Conservation (phyloP, 2,113 vertebrate genomes). For the Oreochromis aureus region DNA sequence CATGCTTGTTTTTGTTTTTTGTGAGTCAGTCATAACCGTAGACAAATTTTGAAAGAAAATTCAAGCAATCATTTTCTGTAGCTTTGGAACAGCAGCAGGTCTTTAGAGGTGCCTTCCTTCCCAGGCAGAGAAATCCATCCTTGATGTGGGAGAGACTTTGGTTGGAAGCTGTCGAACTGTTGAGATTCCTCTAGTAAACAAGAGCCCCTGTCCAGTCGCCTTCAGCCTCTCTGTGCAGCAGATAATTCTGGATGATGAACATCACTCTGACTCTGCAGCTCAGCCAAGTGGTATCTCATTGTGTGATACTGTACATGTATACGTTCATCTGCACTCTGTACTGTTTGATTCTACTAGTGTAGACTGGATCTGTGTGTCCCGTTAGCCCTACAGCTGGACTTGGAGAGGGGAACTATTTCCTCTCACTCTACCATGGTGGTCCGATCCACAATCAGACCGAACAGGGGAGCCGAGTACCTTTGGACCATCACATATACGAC, state of each 20-base stretch:
- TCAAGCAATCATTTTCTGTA: neutral
- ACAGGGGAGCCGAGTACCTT: constrained; percentile 63
- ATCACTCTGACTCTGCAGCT: neutral
- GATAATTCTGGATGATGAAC: constrained; percentile 32
- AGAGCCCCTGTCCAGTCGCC: constrained; percentile 76
- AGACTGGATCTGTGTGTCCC: neutral
- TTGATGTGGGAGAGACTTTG: constrained; percentile 79
- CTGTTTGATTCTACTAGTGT: neutral
- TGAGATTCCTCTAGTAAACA: constrained; percentile 78
- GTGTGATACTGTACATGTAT: neutral
- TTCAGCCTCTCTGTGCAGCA: constrained; percentile 80
- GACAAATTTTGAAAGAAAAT: neutral
- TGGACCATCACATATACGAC: constrained; percentile 82
- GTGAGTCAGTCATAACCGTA: neutral
- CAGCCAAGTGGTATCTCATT: constrained; percentile 70
- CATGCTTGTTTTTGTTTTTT: neutral
- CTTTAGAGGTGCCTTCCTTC: neutral
- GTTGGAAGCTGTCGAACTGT: constrained; percentile 72
- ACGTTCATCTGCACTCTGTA: neutral
- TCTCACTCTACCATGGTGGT: constrained; percentile 74
- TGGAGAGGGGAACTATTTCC: constrained; percentile 66
- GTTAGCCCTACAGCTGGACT: constrained; percentile 79
- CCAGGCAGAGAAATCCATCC: constrained; percentile 71
- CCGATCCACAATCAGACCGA: constrained; percentile 62
- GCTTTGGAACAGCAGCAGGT: neutral